Base-by-base conservation (phyloP, 2,888 invertebrate genomes). In the Lepidocyrtinus sp. region DNA sequence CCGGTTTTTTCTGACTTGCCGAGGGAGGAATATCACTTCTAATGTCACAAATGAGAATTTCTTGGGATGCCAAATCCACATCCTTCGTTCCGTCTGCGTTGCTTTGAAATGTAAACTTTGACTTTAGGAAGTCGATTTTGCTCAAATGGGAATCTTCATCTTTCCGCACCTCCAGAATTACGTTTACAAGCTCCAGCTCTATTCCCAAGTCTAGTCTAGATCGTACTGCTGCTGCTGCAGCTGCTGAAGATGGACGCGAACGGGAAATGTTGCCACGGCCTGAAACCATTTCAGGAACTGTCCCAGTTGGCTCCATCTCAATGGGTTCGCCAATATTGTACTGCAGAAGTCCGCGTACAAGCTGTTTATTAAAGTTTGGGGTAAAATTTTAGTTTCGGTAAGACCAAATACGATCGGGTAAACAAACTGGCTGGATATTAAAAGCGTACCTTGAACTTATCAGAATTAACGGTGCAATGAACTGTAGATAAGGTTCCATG, bases 121-220 rank as follows among this genome's bases (percentile, higher is more conserved):
- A 97, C 89, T 94, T 95, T 85, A 97, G 95, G 88, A 98, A 97
- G 90, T 97, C 96, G 81, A 98, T 92, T 87, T 94, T 94, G 0
- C 96, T 96, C 64, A 98, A 90, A 82, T 91, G 91, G 87, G 92
- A 91, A 22, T 79, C 77, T 46, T 81, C 67, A 46, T 80, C 79
- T 59, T 87, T 85, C 27, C 87, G 83, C 68, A 95, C 89, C 86
- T 92, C 92, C 75, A 98, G 90, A 0, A 93, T 93, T 17, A 98
- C 98, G 89, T 98, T 95, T 80, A 94, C 93, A 59, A 98, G 90
- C 87, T 96, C 94, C 77, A 98, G 90, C 86, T 92, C 92, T 83
- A 97, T 91, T 0, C 94, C 77, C 15, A 86, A 64, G 2, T 86
- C 85, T 46, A 84, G 45, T 75, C 73, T 82, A 12, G 78, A 65